Conservation (phyloP, 2,888 invertebrate genomes). For the Agrilus mali region DNA sequence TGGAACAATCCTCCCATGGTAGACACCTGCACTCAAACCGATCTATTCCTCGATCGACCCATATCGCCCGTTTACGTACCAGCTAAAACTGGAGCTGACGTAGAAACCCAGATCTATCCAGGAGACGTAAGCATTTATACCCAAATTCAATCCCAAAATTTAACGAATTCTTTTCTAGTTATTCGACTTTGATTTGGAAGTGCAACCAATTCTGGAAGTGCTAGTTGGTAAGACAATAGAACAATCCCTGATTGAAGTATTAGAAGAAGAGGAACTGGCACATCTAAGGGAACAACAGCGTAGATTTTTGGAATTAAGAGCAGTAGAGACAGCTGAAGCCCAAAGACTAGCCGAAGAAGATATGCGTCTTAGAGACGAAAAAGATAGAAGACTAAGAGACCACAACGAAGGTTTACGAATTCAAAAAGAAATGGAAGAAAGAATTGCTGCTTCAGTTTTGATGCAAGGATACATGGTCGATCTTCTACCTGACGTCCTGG, state of each 20-base stretch:
- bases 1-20: slow-evolving; percentile 62
- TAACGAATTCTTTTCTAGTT: slow-evolving; percentile 38
- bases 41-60: slow-evolving; percentile 73
- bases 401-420: slow-evolving; percentile 48
- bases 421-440: slow-evolving; percentile 63
- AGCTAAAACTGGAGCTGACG: slow-evolving; percentile 66
- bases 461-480: slow-evolving; percentile 80
- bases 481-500: slow-evolving; percentile 71
- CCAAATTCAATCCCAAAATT: background rate
- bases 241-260: slow-evolving; percentile 77
- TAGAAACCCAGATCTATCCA: slow-evolving; percentile 71
- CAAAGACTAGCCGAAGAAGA: slow-evolving; percentile 73
- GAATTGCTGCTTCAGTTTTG: slow-evolving; percentile 67
- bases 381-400: slow-evolving; percentile 61
- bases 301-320: slow-evolving; percentile 56
- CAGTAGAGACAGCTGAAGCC: slow-evolving; percentile 71
- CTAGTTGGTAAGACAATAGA: slow-evolving; percentile 83
- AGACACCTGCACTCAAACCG: slow-evolving; percentile 68
- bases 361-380: slow-evolving; percentile 51
- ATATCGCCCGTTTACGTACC: slow-evolving; percentile 67
- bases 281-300: slow-evolving; percentile 68
- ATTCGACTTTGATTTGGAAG: slow-evolving; percentile 86
- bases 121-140: slow-evolving; percentile 56
- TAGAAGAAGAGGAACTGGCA: slow-evolving; percentile 86
- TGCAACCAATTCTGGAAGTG: slow-evolving; percentile 78